These are phyloP conservation scores for Chelon auratus DNA, from an alignment of 2,797 vertebrate genomes.

Conservation along the genomic window DNA sequence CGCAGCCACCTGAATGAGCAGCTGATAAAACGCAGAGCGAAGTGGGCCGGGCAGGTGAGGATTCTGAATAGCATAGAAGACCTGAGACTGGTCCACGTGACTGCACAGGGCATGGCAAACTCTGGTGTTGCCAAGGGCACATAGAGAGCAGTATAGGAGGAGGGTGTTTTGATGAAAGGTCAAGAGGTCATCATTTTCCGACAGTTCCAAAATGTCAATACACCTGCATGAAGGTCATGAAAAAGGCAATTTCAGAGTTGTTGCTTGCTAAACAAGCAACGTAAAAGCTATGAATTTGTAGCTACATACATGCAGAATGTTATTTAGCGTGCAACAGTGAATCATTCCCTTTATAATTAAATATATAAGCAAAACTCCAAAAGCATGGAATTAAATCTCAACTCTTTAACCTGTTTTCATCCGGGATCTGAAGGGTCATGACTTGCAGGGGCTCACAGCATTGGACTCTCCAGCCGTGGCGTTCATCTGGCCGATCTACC, in stretches of 20 bases:
- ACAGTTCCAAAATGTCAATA: conserved; percentile 94
- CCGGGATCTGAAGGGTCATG: conserved; percentile 93
- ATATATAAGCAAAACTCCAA: not conserved
- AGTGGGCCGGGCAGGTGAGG: conserved; percentile 90
- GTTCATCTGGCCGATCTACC: conserved; percentile 86
- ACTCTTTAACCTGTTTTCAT: conserved; percentile 91
- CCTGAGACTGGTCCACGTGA: conserved; percentile 93
- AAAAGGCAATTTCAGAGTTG: conserved; percentile 11
- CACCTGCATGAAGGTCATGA: conserved; percentile 79
- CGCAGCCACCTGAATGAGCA: conserved; percentile 86
- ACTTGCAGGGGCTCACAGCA: conserved; percentile 89
- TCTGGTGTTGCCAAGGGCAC: conserved; percentile 91
- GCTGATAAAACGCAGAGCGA: conserved; percentile 90
- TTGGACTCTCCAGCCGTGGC: conserved; percentile 91
- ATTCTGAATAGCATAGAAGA: conserved; percentile 91
- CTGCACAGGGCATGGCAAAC: conserved; percentile 94
- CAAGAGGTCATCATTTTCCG: conserved; percentile 89
- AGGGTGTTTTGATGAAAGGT: conserved; percentile 93
- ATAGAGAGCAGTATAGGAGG: conserved; percentile 92
- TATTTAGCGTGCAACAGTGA: not conserved
- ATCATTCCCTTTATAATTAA: not conserved
- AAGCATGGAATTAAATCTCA: conserved; percentile 1
- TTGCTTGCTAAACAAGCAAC: not conserved
- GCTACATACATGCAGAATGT: not conserved
- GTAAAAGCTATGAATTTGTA: not conserved